These are phyloP conservation scores for Diuraphis noxia DNA, from an alignment of 1,140 invertebrate genomes.

Conservation along the genomic window DNA sequence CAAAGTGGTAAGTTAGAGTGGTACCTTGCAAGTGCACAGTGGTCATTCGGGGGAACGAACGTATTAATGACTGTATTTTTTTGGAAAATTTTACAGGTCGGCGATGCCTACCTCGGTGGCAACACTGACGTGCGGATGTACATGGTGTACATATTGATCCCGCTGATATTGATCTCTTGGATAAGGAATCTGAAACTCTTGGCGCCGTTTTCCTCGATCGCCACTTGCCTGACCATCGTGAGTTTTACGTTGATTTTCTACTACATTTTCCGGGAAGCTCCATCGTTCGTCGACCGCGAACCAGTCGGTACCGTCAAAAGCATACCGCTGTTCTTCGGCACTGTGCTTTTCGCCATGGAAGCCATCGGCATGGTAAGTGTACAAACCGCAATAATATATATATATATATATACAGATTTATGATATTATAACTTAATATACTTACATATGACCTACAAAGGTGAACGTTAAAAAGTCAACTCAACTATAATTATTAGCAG, in stretches of 20 bases:
- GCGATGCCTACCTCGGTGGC: slow-evolving; percentile 61
- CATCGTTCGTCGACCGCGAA: slow-evolving; percentile 61
- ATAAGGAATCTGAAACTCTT: slow-evolving; percentile 75
- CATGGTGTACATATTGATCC: slow-evolving; percentile 67
- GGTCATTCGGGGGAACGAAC: not conserved
- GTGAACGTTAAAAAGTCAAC: not conserved
- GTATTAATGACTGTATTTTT: not conserved
- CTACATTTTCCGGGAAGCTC: slow-evolving; percentile 69
- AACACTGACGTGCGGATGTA: slow-evolving; percentile 62
- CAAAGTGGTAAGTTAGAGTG: slow-evolving; percentile 62
- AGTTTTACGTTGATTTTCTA: slow-evolving; percentile 72
- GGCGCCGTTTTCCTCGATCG: slow-evolving; percentile 74
- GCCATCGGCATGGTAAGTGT: slow-evolving; percentile 70
- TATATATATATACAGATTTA: too few relatives aligned
- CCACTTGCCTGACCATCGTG: slow-evolving; percentile 69
- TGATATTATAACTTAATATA: not conserved
- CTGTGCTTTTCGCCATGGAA: slow-evolving; percentile 70
- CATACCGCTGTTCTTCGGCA: slow-evolving; percentile 69
- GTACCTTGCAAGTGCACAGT: too few relatives aligned
- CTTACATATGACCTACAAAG: not conserved
- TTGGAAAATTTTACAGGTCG: slow-evolving; percentile 60
- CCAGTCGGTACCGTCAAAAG: slow-evolving; percentile 61
- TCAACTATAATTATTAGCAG: not conserved
- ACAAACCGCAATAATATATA: not conserved
- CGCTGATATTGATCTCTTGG: slow-evolving; percentile 71